Percentiles rank a stretch among this genome's conserved stretches.
phyloP scores from a whole-genome alignment of 2,888 invertebrate genomes.

The Lomographa bimaculata region DNA sequence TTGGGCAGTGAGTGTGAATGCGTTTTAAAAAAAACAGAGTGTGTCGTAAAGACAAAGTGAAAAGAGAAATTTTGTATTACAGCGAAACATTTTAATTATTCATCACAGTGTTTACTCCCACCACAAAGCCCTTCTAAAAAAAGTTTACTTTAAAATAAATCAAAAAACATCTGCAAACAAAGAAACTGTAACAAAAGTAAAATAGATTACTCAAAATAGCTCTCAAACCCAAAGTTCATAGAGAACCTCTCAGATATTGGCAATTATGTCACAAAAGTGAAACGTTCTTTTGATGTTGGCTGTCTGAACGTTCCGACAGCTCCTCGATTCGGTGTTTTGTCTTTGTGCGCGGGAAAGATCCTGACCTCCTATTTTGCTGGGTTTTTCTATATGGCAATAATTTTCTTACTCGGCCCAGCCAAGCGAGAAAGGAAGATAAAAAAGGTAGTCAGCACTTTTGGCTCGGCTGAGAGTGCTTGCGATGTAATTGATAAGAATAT shows the following conservation, averaged over 20 bases:
- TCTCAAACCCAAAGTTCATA: conserved; percentile 24
- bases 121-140: too few relatives aligned
- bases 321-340: conserved; percentile 54
- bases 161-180: conserved; percentile 6
- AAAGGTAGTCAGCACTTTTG: conserved; percentile 70
- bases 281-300: conserved; percentile 28
- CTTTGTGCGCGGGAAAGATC: conserved; percentile 46
- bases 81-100: too few relatives aligned
- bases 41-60: too few relatives aligned
- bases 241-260: conserved; percentile 28
- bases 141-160: too few relatives aligned
- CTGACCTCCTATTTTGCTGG: conserved; percentile 51
- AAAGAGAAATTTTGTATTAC: too few relatives aligned
- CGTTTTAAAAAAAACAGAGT: too few relatives aligned
- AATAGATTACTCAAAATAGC: conserved; percentile 17
- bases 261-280: conserved; percentile 33
- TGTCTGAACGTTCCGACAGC: conserved; percentile 47
- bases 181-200: conserved; percentile 10
- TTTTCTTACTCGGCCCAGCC: conserved; percentile 65
- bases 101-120: too few relatives aligned
- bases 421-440: conserved; percentile 73
- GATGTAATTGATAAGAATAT: conserved; percentile 24
- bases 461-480: conserved; percentile 40
- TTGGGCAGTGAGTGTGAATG: too few relatives aligned
- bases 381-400: conserved; percentile 64